Evolutionary conservation across 2,797 vertebrate genomes (phyloP), one percentile per base, ranked within the genome.

Genomic region (Stomatorhinus walkeri): DNA sequence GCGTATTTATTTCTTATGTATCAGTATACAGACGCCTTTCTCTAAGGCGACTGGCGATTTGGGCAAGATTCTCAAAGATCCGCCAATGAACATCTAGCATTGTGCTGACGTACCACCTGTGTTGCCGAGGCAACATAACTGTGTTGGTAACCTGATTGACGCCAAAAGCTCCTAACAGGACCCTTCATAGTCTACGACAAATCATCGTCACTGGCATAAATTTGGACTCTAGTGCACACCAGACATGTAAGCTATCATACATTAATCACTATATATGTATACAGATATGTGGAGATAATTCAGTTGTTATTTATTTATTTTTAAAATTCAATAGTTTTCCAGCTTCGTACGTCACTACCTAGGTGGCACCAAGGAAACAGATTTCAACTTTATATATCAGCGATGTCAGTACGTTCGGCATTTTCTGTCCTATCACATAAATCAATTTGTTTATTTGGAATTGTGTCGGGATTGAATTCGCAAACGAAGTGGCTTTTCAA

Each of bases 41-140:
- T 72, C 28, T 72, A 72, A 72, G 64, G 28, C 28, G 64, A 72
- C 12, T 72, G 12, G 28, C 64, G 64, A 72, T 72, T 72, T 14
- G 64, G 28, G 4, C 12, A 72, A 72, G 59, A 64, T 24, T 0
- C 59, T 28, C 59, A 64, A 64, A 16, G 72, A 43, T 19, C 36
- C 36, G 1, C 72, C 72, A 79, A 79, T 79, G 2, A 79, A n/a
- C 72, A n/a, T 36, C 64, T 32, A 72, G 64, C 28, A 6, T 32
- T 72, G 64, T 36, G 72, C 36, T 89, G 85, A 85, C 88, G 91
- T 85, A 24, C 86, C 4, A 36, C 54, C 87, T 46, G 22, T 46
- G 93, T 95, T 89, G 90, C 90, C 93, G 92, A 5, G 93, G 93
- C 87, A 92, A 95, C 93, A 79, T 3, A 1, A 68, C 86, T 92